Conservation (phyloP, 2,797 vertebrate species). For the Cyclura pinguis region DNA sequence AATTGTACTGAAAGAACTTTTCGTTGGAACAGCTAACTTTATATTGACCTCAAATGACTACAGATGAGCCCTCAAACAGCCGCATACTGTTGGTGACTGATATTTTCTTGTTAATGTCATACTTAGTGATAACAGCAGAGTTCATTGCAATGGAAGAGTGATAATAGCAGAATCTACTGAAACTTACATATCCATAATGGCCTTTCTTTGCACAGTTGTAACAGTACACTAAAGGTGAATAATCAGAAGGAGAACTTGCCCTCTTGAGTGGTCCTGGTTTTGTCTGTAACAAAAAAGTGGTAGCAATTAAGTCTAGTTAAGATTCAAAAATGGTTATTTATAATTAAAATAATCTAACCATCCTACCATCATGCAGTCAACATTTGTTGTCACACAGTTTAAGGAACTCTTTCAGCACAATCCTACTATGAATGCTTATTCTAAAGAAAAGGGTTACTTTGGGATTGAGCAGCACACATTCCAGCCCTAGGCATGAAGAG, state of each 20-base stretch:
- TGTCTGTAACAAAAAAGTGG: constrained; percentile 75
- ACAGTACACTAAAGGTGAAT: constrained; percentile 75
- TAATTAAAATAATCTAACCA: constrained; percentile 46
- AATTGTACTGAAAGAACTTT: neutral
- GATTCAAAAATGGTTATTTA: constrained; percentile 35
- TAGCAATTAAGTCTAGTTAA: constrained; percentile 32
- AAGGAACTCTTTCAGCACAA: neutral
- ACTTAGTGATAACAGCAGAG: neutral
- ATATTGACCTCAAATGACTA: rapidly evolving
- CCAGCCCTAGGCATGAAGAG: neutral
- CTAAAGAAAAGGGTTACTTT: neutral
- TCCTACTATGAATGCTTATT: neutral
- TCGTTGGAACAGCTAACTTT: rapidly evolving
- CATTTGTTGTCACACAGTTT: neutral
- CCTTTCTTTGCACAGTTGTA: constrained; percentile 82
- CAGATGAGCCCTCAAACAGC: neutral
- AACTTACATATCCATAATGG: constrained; percentile 83
- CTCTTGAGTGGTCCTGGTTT: constrained; percentile 79
- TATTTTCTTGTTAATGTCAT: neutral
- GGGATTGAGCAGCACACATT: neutral
- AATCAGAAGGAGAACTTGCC: constrained; percentile 39
- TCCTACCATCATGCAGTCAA: neutral
- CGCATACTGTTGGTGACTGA: neutral
- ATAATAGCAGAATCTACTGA: neutral
- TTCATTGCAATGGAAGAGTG: neutral